phyloP scores from a whole-genome alignment of 2,797 vertebrate genomes.

The Apodemus agrarius region DNA sequence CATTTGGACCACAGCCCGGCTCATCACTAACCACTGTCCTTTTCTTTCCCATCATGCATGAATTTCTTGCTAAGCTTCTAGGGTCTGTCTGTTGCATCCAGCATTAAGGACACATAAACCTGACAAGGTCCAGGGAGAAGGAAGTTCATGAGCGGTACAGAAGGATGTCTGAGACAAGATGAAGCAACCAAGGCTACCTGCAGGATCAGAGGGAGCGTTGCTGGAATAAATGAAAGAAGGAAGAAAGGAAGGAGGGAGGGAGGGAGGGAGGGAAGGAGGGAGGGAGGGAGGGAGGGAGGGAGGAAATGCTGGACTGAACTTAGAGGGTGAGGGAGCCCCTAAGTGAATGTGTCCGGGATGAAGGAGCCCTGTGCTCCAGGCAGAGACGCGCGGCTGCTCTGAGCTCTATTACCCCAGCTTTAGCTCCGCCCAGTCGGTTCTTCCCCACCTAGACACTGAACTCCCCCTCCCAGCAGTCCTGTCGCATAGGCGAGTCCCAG shows the following conservation, averaged over 20 bases:
- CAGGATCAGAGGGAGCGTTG: neutral
- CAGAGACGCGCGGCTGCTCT: neutral
- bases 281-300: neutral
- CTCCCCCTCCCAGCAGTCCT: neutral
- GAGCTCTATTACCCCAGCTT: neutral
- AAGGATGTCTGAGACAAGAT: neutral
- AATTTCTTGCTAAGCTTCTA: neutral
- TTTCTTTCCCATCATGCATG: too few species aligned
- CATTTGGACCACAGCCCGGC: neutral
- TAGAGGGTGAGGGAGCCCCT: neutral
- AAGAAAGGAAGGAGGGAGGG: neutral
- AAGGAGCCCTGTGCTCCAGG: neutral
- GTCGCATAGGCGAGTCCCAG: too few species aligned
- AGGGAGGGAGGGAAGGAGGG: accelerated
- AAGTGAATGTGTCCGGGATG: neutral
- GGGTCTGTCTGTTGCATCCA: neutral
- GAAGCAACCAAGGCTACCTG: neutral
- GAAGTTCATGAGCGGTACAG: accelerated
- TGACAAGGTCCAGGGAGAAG: neutral
- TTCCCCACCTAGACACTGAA: neutral
- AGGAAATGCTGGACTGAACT: neutral
- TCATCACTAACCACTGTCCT: neutral
- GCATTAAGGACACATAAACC: neutral
- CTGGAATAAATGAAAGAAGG: neutral
- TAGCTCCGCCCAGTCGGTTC: neutral